Evolutionary conservation across 2,797 vertebrate genomes (phyloP).

Genomic region (Phrynocephalus forsythii): DNA sequence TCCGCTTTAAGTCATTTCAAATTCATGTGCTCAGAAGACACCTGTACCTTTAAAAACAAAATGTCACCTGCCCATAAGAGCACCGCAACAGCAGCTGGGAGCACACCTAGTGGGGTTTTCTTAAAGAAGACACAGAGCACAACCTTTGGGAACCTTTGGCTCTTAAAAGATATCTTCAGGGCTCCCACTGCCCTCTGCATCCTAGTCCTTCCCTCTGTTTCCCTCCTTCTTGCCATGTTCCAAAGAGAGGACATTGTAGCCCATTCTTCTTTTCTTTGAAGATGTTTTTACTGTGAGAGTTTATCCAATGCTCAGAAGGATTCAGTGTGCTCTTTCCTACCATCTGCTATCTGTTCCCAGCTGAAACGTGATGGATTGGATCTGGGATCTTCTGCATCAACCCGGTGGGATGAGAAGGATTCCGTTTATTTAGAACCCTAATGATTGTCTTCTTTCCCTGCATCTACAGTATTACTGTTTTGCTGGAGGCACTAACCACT

Average conservation of each 20-base stretch:
- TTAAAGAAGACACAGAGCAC: neutral
- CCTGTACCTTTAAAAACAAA: neutral
- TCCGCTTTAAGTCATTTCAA: neutral
- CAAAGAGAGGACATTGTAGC: too few species aligned
- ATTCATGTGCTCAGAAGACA: neutral
- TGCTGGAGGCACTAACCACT: neutral
- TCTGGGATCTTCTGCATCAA: neutral
- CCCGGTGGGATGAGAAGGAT: neutral
- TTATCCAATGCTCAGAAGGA: neutral
- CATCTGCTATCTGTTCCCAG: too few species aligned
- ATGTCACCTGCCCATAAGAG: neutral
- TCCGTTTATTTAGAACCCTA: neutral
- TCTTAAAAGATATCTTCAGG: neutral
- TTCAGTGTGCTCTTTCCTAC: neutral
- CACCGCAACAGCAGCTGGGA: neutral
- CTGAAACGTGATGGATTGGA: neutral
- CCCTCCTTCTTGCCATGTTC: neutral
- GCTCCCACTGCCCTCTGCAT: neutral
- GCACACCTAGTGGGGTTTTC: neutral
- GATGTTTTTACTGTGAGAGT: neutral
- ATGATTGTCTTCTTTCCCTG: neutral
- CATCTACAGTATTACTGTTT: neutral
- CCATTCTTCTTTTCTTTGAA: too few species aligned
- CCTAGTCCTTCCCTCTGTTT: neutral
- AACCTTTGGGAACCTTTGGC: neutral